Evolutionary conservation across 2,797 vertebrate species (phyloP), one percentile per base, ranked within the genome.

Genomic region (Schizopygopsis pylzovi): DNA sequence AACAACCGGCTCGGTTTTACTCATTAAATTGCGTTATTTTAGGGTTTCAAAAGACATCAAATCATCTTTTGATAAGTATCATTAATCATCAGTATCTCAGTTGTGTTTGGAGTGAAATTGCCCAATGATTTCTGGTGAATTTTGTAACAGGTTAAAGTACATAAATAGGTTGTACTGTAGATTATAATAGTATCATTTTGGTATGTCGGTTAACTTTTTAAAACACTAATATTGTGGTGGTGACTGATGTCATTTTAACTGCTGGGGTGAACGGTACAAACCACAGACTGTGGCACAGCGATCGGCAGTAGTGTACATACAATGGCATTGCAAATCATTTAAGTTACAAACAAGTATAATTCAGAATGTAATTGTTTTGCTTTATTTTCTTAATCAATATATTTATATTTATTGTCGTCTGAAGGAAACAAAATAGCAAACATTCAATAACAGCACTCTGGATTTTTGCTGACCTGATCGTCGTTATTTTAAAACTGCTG

Each of bases 161-260:
- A 63, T 41, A 22, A 54, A 63, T 83, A 76, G 33, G 43, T 71
- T 75, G 75, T 87, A 79, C 79, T 79, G 81, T 85, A 76, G 68
- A 77, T 67, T 83, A 85, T 52, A 85, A 79, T 75, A 18, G 33
- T 83, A 63, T 25, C 15, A 73, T 52, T 85, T 85, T 75, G 45
- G 56, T 68, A 79, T 72, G 65, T 28, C 8, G 52, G 49, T 67
- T 83, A 33, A 73, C 52, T 63, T 81, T 79, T 73, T 59, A n/a
- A 49, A 25, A 71, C n/a, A n/a, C 67, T 54, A 45, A 81, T 68
- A 81, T 67, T 39, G 61, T 81, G 63, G 39, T 28, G 4, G 79
- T 81, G n/a, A 45, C n/a, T 28, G n/a, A 67, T 47, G 72, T 75
- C 16, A 33, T 75, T 75, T 75, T 33, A 37, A 37, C 73, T 79